Evolutionary conservation across 1,140 invertebrate species (phyloP), one percentile per base, ranked within the genome.

Genomic region (Scylla paramamosain): DNA sequence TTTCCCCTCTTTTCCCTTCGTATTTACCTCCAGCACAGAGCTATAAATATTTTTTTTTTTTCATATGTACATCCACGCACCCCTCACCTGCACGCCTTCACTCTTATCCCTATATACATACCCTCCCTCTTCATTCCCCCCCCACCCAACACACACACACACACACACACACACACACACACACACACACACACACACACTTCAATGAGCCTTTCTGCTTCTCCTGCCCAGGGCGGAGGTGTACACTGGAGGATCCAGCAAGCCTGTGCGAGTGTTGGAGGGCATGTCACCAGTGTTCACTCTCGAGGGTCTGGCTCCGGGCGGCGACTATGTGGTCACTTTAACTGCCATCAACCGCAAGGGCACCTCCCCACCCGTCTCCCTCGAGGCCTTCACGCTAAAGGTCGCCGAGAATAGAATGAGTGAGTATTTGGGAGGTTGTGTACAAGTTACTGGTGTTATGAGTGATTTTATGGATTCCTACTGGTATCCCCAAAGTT

Each of bases 341-440:
- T 97, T 98, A 95, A 98, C 98, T 96, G 98, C 98, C 84, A 97
- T 98, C 94, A 98, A 98, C 96, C 97, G 97, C 59, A 98, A 98
- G 96, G 98, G 98, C 59, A 97, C 97, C 90, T 98, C 98, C 96
- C 97, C 98, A 39, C 97, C 97, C 90, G 95, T 96, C 14, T 95
- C 94, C 48, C 89, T 96, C 52, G 96, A 96, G 96, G 98, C 98
- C 39, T 98, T 98, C 96, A 97, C 98, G 90, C 95, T 96, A 4
- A 96, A 96, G 90, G 95, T 96, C 0, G 95, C 95, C 1, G 95
- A 96, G 83, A 96, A 96, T 29, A 94, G 95, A 48, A 96, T 96
- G 95, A 96, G 95, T 96, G 82, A 95, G 93, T 94, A 46, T 48
- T 88, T 32, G 67, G 67, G n/a, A 77, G 67, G 67, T n/a, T 0